A percentile compares a stretch with the other conserved stretches of the same genome.
Conservation (phyloP, 2,797 vertebrate species). For the Lerista edwardsae region DNA sequence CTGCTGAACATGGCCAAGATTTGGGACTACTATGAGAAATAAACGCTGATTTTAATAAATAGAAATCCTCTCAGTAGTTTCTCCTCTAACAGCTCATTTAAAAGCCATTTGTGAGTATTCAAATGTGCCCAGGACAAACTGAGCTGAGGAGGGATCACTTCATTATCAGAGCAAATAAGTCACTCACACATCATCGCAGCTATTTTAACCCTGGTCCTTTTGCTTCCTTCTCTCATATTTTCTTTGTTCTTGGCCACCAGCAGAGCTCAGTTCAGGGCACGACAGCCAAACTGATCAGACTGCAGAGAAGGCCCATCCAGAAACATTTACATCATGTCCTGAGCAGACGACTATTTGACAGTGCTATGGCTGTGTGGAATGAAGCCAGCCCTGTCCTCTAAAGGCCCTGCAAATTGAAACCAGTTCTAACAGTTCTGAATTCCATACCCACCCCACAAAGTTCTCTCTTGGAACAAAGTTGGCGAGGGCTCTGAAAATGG, state of each 20-base stretch:
- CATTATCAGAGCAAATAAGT: conserved; percentile 76
- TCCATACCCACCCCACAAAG: not conserved
- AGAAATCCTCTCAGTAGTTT: conserved; percentile 73
- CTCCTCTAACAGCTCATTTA: conserved; percentile 82
- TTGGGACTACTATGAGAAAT: conserved; percentile 34
- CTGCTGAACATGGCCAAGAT: conserved; percentile 44
- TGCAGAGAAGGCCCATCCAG: not conserved
- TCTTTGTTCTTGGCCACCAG: conserved; percentile 43
- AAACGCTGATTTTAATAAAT: conserved; percentile 69
- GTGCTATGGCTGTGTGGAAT: too few relatives aligned
- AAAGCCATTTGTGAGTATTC: conserved; percentile 81
- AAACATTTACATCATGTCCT: not conserved
- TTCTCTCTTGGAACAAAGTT: not conserved
- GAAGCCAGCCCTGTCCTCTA: not conserved
- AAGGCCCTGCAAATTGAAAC: not conserved
- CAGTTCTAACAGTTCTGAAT: not conserved
- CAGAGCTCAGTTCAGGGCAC: conserved; percentile 8
- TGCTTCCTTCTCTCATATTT: conserved; percentile 54
- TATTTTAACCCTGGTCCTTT: conserved; percentile 31
- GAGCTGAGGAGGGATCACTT: conserved; percentile 71
- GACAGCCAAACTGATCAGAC: not conserved
- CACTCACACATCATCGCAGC: conserved; percentile 75
- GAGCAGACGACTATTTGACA: too few relatives aligned
- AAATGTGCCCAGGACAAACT: conserved; percentile 73
- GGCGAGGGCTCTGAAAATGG: not conserved